These are phyloP conservation scores for Morelia viridis DNA, from an alignment of 2,797 vertebrate species.

Conservation along the genomic window DNA sequence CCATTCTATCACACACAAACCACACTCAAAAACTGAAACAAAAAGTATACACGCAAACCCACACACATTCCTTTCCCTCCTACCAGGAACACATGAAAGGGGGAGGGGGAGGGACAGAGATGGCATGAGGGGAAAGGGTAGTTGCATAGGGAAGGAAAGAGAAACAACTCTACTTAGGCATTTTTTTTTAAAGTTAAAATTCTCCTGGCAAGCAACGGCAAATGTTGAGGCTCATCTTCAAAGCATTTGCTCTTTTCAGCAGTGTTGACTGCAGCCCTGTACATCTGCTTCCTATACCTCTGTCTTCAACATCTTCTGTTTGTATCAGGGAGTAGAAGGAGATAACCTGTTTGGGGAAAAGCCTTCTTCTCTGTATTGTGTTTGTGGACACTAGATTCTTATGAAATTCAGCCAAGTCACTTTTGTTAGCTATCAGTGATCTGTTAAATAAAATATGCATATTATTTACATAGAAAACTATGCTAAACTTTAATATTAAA, in stretches of 20 bases:
- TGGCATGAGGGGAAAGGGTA: background rate
- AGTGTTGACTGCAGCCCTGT: background rate
- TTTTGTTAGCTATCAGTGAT: background rate
- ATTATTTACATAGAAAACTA: background rate
- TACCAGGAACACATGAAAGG: background rate
- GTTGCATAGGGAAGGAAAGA: background rate
- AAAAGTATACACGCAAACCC: background rate
- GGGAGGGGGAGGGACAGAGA: background rate
- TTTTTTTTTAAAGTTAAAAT: background rate
- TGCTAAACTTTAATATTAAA: background rate
- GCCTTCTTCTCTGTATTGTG: background rate
- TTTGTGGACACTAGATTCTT: background rate
- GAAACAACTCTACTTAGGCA: background rate
- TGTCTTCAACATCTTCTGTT: background rate
- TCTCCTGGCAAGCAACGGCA: background rate
- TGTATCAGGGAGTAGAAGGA: background rate
- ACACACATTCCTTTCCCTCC: background rate
- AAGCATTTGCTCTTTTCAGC: background rate
- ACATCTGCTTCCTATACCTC: background rate
- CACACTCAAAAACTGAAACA: background rate
- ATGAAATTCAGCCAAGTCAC: background rate
- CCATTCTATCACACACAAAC: background rate
- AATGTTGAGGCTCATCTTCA: background rate
- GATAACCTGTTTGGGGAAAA: background rate
- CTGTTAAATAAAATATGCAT: background rate